A percentile compares a stretch with the other conserved stretches of the same genome.
These are phyloP conservation scores for Zele albiditarsus DNA, from an alignment of 2,888 invertebrate species.

Conservation along the genomic window DNA sequence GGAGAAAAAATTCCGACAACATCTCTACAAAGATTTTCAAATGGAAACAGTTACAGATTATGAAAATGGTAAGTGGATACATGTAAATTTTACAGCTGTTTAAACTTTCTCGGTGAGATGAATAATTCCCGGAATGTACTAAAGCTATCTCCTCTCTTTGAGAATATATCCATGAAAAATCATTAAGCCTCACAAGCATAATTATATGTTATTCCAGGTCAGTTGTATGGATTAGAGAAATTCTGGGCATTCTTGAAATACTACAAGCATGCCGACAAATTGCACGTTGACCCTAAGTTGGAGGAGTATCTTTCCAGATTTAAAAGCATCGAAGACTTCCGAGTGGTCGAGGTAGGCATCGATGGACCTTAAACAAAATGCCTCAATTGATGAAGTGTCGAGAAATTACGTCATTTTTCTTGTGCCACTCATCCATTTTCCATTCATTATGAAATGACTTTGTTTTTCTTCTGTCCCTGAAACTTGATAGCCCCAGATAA, in stretches of 20 bases:
- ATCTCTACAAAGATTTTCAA: conserved; percentile 97
- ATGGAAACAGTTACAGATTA: conserved; percentile 92
- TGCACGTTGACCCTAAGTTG: conserved; percentile 84
- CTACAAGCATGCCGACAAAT: conserved; percentile 86
- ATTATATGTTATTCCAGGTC: conserved; percentile 77
- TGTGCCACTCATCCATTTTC: conserved; percentile 22
- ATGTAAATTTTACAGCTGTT: background rate
- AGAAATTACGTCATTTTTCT: conserved; percentile 20
- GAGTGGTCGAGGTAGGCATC: conserved; percentile 81
- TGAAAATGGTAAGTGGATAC: conserved; percentile 82
- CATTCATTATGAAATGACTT: background rate
- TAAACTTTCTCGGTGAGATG: too few relatives aligned
- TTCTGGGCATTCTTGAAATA: conserved; percentile 99
- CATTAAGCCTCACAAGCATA: background rate
- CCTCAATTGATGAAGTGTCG: background rate
- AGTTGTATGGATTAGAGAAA: conserved; percentile 98
- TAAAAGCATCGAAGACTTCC: conserved; percentile 92
- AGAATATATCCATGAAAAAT: background rate
- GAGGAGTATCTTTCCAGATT: conserved; percentile 84
- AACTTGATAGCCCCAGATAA: conserved; percentile 76
- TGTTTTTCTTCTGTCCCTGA: conserved; percentile 27
- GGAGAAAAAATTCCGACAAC: conserved; percentile 96
- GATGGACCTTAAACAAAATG: conserved; percentile 13
- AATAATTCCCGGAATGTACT: too few relatives aligned
- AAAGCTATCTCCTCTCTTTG: too few relatives aligned